Evolutionary conservation across 2,888 invertebrate genomes (phyloP).

Genomic region (Troides aeacus): DNA sequence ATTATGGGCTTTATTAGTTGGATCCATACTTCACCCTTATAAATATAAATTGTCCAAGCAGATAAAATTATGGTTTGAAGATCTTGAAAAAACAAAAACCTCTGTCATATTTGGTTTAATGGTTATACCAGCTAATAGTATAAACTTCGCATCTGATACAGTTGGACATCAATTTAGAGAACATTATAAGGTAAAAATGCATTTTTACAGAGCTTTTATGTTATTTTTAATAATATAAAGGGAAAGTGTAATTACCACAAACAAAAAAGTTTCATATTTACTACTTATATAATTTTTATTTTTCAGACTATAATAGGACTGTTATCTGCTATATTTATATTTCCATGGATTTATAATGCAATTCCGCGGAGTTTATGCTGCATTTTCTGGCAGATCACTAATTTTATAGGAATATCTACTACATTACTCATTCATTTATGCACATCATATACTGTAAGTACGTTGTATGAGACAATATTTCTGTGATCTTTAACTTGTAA

Average conservation of each 20-base stretch:
- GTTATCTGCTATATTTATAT: constrained; percentile 65
- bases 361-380: constrained; percentile 83
- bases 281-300: neutral
- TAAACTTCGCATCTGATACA: constrained; percentile 87
- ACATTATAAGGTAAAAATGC: constrained; percentile 75
- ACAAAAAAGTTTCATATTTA: neutral
- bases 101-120: constrained; percentile 81
- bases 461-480: constrained; percentile 1
- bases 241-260: too few relatives aligned
- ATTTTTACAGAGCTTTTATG: too few relatives aligned
- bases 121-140: constrained; percentile 86
- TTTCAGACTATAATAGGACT: constrained; percentile 70
- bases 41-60: constrained; percentile 89
- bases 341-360: constrained; percentile 84
- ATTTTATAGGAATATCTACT: constrained; percentile 69
- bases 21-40: constrained; percentile 98
- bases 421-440: constrained; percentile 75
- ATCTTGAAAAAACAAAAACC: constrained; percentile 82
- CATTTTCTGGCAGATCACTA: constrained; percentile 78
- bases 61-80: constrained; percentile 89
- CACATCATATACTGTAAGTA: constrained; percentile 64
- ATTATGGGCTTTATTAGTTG: constrained; percentile 97
- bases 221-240: too few relatives aligned
- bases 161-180: constrained; percentile 85
- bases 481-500: constrained; percentile 3